Percentiles rank a stretch among this genome's conserved stretches.
phyloP scores from a whole-genome alignment of 2,113 vertebrate species.

The Fukomys damarensis region DNA sequence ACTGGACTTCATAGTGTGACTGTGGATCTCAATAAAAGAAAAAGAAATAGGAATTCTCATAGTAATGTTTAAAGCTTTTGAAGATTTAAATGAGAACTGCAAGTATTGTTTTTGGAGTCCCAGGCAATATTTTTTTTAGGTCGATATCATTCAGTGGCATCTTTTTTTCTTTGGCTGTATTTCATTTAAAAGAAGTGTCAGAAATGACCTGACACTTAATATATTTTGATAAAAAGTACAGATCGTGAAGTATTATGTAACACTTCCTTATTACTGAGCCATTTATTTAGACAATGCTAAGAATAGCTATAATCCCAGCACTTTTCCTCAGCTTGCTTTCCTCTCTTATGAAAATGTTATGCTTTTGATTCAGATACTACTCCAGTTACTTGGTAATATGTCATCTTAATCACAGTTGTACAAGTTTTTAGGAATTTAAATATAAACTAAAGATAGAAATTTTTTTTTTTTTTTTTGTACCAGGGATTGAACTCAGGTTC shows the following conservation, averaged over 20 bases:
- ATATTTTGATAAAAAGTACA: slow-evolving; percentile 62
- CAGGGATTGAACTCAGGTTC: no score
- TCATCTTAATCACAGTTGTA: neutral
- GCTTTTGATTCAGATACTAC: slow-evolving; percentile 51
- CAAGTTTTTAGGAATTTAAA: slow-evolving; percentile 10
- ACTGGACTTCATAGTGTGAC: neutral
- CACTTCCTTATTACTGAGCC: slow-evolving; percentile 61
- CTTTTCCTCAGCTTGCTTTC: slow-evolving; percentile 36
- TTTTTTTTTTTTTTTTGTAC: no score
- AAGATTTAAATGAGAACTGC: slow-evolving; percentile 53
- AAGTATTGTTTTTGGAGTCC: neutral
- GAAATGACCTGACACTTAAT: slow-evolving; percentile 53
- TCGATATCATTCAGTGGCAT: neutral
- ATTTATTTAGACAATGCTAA: slow-evolving; percentile 66
- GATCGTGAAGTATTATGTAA: slow-evolving; percentile 59
- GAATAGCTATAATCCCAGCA: slow-evolving; percentile 51
- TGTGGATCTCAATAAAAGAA: neutral
- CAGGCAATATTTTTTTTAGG: neutral
- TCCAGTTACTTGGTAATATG: slow-evolving; percentile 15
- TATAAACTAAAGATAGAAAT: slow-evolving; percentile 15
- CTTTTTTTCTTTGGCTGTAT: neutral
- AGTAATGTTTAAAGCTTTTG: slow-evolving; percentile 18
- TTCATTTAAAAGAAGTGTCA: slow-evolving; percentile 52
- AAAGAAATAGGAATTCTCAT: neutral
- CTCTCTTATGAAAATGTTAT: slow-evolving; percentile 44